These are phyloP conservation scores for Acanthaster planci DNA, from an alignment of 35 echinoderm and acorn worm genomes.

Conservation along the genomic window DNA sequence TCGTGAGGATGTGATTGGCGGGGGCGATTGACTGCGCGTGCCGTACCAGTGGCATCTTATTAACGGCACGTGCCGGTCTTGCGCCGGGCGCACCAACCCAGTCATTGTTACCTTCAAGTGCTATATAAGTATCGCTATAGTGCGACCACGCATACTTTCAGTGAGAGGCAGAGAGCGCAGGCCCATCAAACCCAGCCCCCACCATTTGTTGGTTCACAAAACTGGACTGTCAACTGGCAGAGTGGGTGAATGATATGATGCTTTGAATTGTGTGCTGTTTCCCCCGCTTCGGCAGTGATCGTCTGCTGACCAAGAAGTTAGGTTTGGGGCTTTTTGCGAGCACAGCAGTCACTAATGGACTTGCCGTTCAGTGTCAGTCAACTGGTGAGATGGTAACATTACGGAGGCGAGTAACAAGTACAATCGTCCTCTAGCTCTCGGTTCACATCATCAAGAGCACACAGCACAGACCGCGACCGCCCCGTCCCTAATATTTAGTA, in stretches of 20 bases:
- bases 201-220: constrained; percentile 16
- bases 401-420: neutral
- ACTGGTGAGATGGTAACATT: neutral
- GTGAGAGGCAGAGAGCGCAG: neutral
- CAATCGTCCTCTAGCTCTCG: neutral
- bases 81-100: neutral
- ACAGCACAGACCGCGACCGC: neutral
- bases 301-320: neutral
- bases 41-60: neutral
- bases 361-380: neutral
- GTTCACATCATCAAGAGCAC: neutral
- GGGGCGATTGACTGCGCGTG: constrained; percentile 11
- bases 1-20: neutral
- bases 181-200: neutral
- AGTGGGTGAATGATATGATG: neutral
- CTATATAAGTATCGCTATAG: constrained; percentile 21
- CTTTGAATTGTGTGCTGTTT: neutral
- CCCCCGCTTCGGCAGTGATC: neutral
- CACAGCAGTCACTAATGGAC: neutral
- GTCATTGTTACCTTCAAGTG: constrained; percentile 23
- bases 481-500: constrained; percentile 6
- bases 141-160: constrained; percentile 22
- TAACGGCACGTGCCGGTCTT: constrained; percentile 11
- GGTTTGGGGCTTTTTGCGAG: neutral
- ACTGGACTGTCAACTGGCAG: neutral